Evolutionary conservation across 2,113 vertebrate genomes (phyloP).

Genomic region (Pardalotus punctatus): DNA sequence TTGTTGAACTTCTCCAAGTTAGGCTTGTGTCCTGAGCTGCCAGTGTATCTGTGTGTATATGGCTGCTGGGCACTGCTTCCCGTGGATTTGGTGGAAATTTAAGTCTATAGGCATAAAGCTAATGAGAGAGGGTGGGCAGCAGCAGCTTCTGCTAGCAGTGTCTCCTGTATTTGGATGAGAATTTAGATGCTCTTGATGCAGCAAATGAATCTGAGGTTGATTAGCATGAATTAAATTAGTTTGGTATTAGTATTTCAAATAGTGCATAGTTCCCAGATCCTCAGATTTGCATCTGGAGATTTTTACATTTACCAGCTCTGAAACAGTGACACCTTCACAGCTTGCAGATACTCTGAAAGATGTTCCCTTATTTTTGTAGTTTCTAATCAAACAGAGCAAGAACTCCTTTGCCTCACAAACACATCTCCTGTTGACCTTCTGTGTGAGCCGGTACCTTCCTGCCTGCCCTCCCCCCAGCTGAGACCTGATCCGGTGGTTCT

Average conservation of each 20-base stretch:
- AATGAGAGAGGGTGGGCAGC: background rate
- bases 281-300: background rate
- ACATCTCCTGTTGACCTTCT: constrained; percentile 87
- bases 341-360: background rate
- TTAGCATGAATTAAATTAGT: background rate
- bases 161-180: background rate
- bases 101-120: background rate
- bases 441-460: constrained; percentile 93
- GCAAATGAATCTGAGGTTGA: background rate
- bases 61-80: background rate
- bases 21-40: background rate
- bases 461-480: constrained; percentile 92
- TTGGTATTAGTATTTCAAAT: background rate
- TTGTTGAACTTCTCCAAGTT: background rate
- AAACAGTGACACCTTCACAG: background rate
- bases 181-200: background rate
- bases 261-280: background rate
- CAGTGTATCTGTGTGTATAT: rapidly evolving
- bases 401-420: constrained; percentile 81
- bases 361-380: constrained; percentile 59
- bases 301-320: background rate
- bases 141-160: background rate
- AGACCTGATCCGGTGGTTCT: constrained; percentile 86
- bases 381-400: constrained; percentile 73
- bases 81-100: background rate